These are phyloP conservation scores for Apocrypta bakeri DNA, from an alignment of 1,140 invertebrate genomes.

Conservation along the genomic window DNA sequence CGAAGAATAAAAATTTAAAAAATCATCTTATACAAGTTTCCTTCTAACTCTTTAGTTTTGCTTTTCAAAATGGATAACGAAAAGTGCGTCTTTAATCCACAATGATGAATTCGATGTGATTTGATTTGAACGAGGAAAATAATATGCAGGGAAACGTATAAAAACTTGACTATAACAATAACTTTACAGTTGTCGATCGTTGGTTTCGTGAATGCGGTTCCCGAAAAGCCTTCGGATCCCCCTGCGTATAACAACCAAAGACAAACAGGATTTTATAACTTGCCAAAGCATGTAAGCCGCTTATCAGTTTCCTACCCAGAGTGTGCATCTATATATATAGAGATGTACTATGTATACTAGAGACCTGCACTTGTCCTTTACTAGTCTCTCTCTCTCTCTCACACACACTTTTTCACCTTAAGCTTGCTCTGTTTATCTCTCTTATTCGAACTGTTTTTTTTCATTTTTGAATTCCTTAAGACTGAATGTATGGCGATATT, in stretches of 20 bases:
- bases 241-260: not conserved
- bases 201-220: not conserved
- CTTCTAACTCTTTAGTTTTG: too few relatives aligned
- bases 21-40: too few relatives aligned
- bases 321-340: not conserved
- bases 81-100: too few relatives aligned
- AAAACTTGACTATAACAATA: not conserved
- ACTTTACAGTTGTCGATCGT: not conserved
- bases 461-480: too few relatives aligned
- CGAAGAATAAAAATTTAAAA: too few relatives aligned
- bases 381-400: too few relatives aligned
- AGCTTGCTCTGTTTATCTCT: too few relatives aligned
- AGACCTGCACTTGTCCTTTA: too few relatives aligned
- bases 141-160: not conserved
- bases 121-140: not conserved
- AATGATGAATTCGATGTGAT: not conserved
- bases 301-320: not conserved
- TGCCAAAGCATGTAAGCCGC: constrained; percentile 37
- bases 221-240: not conserved
- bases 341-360: not conserved
- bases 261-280: constrained; percentile 38
- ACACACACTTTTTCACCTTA: too few relatives aligned
- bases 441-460: too few relatives aligned
- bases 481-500: too few relatives aligned
- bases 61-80: too few relatives aligned